These are phyloP conservation scores for Ischnura elegans DNA, from an alignment of 2,888 invertebrate species.

Conservation along the genomic window DNA sequence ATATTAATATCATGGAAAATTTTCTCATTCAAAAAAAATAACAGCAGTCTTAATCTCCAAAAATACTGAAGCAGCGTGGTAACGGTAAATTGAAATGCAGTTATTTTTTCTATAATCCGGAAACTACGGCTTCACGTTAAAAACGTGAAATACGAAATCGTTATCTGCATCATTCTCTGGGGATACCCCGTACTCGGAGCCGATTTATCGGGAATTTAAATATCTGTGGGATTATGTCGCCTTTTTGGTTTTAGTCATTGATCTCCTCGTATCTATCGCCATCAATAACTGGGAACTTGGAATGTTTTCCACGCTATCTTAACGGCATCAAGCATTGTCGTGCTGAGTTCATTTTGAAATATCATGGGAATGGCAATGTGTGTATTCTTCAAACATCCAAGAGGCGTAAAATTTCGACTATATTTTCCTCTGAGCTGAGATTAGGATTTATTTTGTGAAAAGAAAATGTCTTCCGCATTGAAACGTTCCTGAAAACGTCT, in stretches of 20 bases:
- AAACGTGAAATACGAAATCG: neutral
- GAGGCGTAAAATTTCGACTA: neutral
- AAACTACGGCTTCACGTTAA: neutral
- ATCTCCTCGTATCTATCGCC: neutral
- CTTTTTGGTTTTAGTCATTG: neutral
- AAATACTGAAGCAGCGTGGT: neutral
- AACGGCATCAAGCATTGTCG: neutral
- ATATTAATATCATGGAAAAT: neutral
- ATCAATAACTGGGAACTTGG: neutral
- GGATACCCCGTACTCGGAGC: neutral
- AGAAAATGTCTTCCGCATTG: neutral
- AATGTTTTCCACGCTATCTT: neutral
- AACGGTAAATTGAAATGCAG: neutral
- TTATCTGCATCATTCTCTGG: neutral
- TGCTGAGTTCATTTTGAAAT: neutral
- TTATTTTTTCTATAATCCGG: neutral
- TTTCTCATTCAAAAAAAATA: neutral
- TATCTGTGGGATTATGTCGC: neutral
- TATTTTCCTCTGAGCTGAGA: neutral
- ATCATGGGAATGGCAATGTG: neutral
- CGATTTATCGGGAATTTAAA: constrained; percentile 11
- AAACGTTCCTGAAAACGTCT: neutral
- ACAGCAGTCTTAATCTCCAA: neutral
- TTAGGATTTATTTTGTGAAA: neutral
- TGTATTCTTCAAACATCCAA: neutral